Percentiles rank a stretch among this genome's conserved stretches.
Evolutionary conservation across 1,140 invertebrate species (phyloP).

Genomic region (Drosophila bifasciata): DNA sequence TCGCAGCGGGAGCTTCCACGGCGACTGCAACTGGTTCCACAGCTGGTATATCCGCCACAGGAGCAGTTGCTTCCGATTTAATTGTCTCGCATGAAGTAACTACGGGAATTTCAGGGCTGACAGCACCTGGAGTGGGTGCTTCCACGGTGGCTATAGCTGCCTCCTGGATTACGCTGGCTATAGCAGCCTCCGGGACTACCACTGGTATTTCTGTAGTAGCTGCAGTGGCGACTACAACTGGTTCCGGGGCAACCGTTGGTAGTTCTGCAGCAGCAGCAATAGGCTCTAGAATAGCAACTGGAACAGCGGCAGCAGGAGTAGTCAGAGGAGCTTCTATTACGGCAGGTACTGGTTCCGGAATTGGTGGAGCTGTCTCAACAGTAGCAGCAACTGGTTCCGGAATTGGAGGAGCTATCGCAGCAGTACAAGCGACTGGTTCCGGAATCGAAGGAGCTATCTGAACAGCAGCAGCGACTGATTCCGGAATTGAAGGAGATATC

Average conservation of each 20-base stretch:
- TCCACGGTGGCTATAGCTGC: neutral
- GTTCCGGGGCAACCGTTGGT: neutral
- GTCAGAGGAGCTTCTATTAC: neutral
- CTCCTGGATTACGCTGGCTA: neutral
- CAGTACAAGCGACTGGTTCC: neutral
- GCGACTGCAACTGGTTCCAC: neutral
- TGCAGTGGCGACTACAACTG: neutral
- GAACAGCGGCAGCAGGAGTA: neutral
- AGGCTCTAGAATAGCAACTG: neutral
- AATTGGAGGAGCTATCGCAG: neutral
- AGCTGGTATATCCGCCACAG: conserved; percentile 1
- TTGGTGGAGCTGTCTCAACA: neutral
- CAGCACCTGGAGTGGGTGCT: conserved; percentile 1
- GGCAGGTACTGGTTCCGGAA: neutral
- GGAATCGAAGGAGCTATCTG: neutral
- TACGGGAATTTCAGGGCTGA: neutral
- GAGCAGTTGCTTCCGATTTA: neutral
- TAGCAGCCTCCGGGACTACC: neutral
- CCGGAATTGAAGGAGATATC: neutral
- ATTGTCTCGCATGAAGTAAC: too few species aligned
- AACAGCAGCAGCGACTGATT: neutral
- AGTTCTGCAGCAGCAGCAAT: neutral
- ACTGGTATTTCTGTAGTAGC: neutral
- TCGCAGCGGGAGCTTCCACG: neutral
- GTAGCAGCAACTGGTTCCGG: too few species aligned